phyloP scores from a whole-genome alignment of 37 sponge, comb jelly and placozoan species.

The Bolinopsis microptera region DNA sequence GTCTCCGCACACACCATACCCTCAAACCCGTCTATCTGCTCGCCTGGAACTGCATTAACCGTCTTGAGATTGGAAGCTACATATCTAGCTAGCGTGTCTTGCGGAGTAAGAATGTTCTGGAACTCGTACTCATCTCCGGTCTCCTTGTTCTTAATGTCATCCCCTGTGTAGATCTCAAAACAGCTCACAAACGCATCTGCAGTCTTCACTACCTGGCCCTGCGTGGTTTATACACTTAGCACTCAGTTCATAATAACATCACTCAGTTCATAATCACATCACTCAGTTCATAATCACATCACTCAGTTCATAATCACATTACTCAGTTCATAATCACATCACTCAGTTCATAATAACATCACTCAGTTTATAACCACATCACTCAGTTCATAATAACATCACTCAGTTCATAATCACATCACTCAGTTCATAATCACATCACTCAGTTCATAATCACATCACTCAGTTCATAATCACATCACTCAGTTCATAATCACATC shows the following conservation, averaged over 20 bases:
- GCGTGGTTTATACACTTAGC: neutral
- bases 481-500: no score
- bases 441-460: no score
- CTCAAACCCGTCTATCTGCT: constrained; percentile 32
- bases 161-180: constrained; percentile 57
- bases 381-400: no score
- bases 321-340: no score
- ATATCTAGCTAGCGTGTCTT: constrained; percentile 14
- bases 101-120: constrained; percentile 59
- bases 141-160: constrained; percentile 36
- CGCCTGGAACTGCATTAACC: constrained; percentile 24
- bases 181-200: neutral
- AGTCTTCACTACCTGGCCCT: neutral
- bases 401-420: no score
- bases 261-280: no score
- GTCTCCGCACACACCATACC: constrained; percentile 8
- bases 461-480: no score
- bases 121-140: constrained; percentile 59
- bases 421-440: no score
- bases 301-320: no score
- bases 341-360: no score
- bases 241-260: no score
- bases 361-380: neutral
- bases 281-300: no score
- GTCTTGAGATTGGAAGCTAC: constrained; percentile 14